Percentiles rank a stretch among this genome's conserved stretches.
Evolutionary conservation across 2,888 invertebrate genomes (phyloP).

Genomic region (Pseudococcus jackbeardsleyi): DNA sequence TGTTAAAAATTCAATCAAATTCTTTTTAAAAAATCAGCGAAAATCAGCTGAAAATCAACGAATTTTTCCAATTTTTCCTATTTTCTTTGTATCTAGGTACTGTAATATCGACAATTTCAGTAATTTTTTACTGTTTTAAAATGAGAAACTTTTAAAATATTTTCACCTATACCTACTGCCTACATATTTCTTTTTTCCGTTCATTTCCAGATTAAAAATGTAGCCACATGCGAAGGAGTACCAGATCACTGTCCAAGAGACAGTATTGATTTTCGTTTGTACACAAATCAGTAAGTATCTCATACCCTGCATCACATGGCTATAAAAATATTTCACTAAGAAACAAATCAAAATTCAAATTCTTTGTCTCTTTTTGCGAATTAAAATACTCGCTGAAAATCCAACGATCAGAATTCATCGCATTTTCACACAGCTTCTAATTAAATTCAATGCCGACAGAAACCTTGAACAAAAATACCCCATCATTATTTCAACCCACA

Average conservation of each 20-base stretch:
- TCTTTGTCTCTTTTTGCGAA: not conserved
- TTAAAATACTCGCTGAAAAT: not conserved
- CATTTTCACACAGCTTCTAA: not conserved
- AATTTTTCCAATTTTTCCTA: too few relatives aligned
- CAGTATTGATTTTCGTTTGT: conserved; percentile 37
- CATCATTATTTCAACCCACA: not conserved
- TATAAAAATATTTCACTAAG: too few relatives aligned
- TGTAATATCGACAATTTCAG: too few relatives aligned
- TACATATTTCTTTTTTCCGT: not conserved
- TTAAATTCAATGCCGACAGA: not conserved
- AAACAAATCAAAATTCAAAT: not conserved
- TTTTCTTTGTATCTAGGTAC: too few relatives aligned
- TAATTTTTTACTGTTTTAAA: too few relatives aligned
- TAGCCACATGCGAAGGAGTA: conserved; percentile 3
- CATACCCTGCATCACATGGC: not conserved
- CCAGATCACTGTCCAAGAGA: conserved; percentile 31
- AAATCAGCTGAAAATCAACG: too few relatives aligned
- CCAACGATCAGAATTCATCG: not conserved
- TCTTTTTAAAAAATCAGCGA: too few relatives aligned
- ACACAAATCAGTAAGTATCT: not conserved
- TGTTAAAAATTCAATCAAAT: too few relatives aligned
- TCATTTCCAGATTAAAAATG: conserved; percentile 33
- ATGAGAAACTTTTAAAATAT: too few relatives aligned
- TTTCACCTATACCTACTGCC: too few relatives aligned
- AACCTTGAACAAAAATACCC: not conserved